Evolutionary conservation across 2,797 vertebrate species (phyloP).

Genomic region (Syndactyla subalaris): DNA sequence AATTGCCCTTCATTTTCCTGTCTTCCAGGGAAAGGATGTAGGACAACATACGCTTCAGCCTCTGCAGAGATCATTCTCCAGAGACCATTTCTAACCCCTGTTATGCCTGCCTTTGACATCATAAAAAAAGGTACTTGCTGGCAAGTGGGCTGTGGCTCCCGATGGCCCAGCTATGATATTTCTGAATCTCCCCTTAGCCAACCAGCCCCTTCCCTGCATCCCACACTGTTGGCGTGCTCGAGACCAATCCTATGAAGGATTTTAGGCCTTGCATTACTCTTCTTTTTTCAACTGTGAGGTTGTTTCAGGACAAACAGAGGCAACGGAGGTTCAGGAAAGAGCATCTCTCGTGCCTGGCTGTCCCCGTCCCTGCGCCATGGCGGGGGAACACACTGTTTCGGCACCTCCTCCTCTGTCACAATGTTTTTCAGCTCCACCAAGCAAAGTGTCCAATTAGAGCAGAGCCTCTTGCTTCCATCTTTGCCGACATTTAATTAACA

Average conservation of each 20-base stretch:
- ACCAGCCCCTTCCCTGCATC: background rate
- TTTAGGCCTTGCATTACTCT: background rate
- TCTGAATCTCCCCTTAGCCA: background rate
- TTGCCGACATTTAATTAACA: conserved; percentile 82
- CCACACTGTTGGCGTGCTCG: rapidly evolving
- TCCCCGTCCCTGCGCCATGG: background rate
- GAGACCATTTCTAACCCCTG: background rate
- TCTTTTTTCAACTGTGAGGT: background rate
- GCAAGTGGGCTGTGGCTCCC: background rate
- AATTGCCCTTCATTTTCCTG: background rate
- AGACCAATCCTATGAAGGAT: background rate
- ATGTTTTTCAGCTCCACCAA: conserved; percentile 79
- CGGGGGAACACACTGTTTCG: conserved; percentile 26
- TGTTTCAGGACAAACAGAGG: conserved; percentile 31
- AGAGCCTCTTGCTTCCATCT: conserved; percentile 79
- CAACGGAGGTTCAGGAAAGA: background rate
- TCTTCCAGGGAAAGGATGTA: background rate
- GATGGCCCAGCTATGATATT: background rate
- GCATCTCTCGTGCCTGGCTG: background rate
- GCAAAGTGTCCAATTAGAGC: conserved; percentile 83
- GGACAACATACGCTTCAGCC: background rate
- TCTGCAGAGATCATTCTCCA: background rate
- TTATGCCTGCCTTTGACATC: background rate
- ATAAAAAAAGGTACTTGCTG: background rate
- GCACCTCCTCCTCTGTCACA: conserved; percentile 79